phyloP scores from a whole-genome alignment of 2,888 invertebrate genomes.

The Lasius platythorax region DNA sequence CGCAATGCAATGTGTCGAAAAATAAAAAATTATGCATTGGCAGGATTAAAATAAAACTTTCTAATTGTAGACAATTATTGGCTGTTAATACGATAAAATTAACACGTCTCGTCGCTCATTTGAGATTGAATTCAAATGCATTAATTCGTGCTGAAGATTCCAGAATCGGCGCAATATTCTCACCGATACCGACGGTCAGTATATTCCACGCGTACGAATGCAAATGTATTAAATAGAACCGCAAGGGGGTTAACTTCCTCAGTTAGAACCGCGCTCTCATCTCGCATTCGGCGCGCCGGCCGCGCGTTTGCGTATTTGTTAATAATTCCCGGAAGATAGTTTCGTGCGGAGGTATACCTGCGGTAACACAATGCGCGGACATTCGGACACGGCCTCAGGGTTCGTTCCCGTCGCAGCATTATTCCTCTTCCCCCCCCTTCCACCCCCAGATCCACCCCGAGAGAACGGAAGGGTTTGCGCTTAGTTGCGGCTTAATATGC shows the following conservation, averaged over 20 bases:
- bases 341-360: conserved; percentile 18
- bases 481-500: conserved; percentile 76
- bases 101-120: neutral
- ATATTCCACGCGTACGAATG: conserved; percentile 4
- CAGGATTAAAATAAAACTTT: neutral
- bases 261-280: neutral
- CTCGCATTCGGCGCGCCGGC: conserved; percentile 32
- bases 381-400: conserved; percentile 53
- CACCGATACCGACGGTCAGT: conserved; percentile 7
- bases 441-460: too few species aligned
- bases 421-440: neutral
- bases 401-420: conserved; percentile 31
- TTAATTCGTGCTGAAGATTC: neutral
- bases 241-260: neutral
- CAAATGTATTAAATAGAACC: conserved; percentile 38
- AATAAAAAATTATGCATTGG: too few species aligned
- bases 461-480: conserved; percentile 61
- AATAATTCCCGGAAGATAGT: conserved; percentile 53
- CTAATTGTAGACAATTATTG: neutral
- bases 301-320: conserved; percentile 42
- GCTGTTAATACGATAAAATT: neutral
- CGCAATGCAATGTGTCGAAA: too few species aligned
- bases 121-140: neutral
- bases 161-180: neutral
- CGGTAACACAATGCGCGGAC: conserved; percentile 49